Base-by-base conservation (phyloP, 1,140 invertebrate genomes). In the Sinella curviseta region DNA sequence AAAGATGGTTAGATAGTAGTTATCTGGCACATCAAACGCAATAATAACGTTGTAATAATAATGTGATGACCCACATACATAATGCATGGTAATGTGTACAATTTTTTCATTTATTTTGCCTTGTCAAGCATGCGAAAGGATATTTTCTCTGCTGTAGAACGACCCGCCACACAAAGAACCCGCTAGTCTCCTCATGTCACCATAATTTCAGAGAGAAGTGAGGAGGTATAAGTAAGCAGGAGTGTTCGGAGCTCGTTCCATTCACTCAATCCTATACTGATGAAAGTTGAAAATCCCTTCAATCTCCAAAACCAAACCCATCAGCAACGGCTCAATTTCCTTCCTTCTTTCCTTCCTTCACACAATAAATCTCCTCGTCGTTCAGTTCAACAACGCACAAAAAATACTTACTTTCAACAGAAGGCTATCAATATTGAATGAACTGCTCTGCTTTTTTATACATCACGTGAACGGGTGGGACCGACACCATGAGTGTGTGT, bases 251-350 rank as follows among this genome's bases (percentile, higher is more conserved):
- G 65, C 65, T 33, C 65, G 31, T 70, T 48, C 39, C 39, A 48
- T 48, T 48, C 65, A 17, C 28, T 70, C 65, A 70, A 70, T 70
- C 65, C 65, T 4, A 31, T 14, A 30, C 30, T 70, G 65, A 70
- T 70, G 65, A 70, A 70, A 70, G 65, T 70, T 70, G 31, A 30
- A 70, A 70, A 70, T 70, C 65, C 65, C 65, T 70, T 70, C 65
- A 70, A 70, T 70, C 65, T 70, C 65, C 65, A 30, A 70, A 70
- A 30, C 65, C 26, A 70, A 70, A 33, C 65, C 65, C 65, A 70
- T 70, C 65, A 70, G 31, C 65, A 70, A 70, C 65, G 65, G 31
- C 31, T 70, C 65, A 70, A 33, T 70, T 70, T 70, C 65, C 65
- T 70, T 30, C 65, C 65, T 70, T 8, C 31, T 70, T 70, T 70